Conservation (phyloP, 2,888 invertebrate species). For the Portevinia maculata region DNA sequence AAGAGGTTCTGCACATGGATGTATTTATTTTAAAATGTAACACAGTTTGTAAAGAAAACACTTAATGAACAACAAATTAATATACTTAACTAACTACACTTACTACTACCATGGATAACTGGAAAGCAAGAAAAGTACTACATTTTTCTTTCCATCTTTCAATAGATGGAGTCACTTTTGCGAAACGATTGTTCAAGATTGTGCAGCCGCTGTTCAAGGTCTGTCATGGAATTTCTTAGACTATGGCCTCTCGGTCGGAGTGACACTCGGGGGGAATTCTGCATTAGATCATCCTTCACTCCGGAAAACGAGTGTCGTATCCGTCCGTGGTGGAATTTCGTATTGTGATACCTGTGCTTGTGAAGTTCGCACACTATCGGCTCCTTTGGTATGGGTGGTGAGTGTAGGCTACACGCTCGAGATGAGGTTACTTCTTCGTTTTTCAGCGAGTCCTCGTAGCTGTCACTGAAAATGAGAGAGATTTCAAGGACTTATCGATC, state of each 20-base stretch:
- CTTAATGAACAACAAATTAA: constrained; percentile 16
- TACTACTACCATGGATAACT: constrained; percentile 55
- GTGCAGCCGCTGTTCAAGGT: constrained; percentile 81
- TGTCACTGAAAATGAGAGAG: constrained; percentile 84
- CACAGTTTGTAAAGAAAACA: constrained; percentile 52
- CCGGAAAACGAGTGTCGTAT: constrained; percentile 82
- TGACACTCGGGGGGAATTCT: constrained; percentile 80
- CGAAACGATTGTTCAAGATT: constrained; percentile 82
- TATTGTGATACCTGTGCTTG: constrained; percentile 79
- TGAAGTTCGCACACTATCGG: constrained; percentile 71
- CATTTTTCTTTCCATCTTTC: constrained; percentile 28
- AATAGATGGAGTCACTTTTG: constrained; percentile 79
- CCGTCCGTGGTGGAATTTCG: constrained; percentile 80
- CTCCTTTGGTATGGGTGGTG: constrained; percentile 65
- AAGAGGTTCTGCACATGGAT: constrained; percentile 1
- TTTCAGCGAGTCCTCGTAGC: constrained; percentile 92
- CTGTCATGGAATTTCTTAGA: constrained; percentile 82
- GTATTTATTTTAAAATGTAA: constrained; percentile 61
- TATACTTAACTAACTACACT: constrained; percentile 32
- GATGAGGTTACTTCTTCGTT: constrained; percentile 77
- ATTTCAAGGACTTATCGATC: constrained; percentile 10
- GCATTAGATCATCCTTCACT: constrained; percentile 82
- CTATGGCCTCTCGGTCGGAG: constrained; percentile 80
- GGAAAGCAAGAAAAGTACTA: neutral
- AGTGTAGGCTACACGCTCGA: constrained; percentile 75